phyloP scores from a whole-genome alignment of 2,113 vertebrate genomes.

The Gasterosteus nipponicus region DNA sequence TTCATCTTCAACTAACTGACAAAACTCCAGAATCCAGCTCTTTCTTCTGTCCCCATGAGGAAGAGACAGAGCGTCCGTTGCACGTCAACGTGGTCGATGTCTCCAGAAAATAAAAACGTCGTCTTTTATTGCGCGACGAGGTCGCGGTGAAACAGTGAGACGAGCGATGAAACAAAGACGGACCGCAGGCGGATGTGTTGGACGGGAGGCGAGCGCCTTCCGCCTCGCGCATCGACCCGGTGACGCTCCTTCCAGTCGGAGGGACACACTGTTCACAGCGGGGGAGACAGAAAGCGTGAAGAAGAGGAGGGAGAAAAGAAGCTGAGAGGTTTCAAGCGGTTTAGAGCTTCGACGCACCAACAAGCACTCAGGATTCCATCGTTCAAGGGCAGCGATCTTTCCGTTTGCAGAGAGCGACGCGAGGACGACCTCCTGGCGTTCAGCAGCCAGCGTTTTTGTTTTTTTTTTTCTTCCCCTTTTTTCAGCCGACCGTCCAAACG shows the following conservation, averaged over 20 bases:
- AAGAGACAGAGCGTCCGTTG: neutral
- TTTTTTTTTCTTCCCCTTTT: neutral
- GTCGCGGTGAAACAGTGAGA: constrained; percentile 25
- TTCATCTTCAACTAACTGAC: neutral
- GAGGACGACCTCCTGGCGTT: neutral
- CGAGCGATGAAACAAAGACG: neutral
- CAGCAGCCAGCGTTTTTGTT: too few relatives aligned
- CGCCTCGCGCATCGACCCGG: constrained; percentile 20
- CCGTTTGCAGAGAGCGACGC: constrained; percentile 16
- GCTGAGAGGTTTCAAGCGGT: constrained; percentile 22
- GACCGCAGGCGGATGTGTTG: constrained; percentile 9
- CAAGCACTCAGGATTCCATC: constrained; percentile 13
- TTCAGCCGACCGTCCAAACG: neutral
- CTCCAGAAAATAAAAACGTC: too few relatives aligned
- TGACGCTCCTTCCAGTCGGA: constrained; percentile 33
- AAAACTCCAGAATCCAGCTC: neutral
- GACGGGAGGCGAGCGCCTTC: neutral
- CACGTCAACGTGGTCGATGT: neutral
- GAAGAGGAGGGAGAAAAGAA: neutral
- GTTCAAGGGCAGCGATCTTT: constrained; percentile 40
- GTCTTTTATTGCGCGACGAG: constrained; percentile 48
- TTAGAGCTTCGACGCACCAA: constrained; percentile 11
- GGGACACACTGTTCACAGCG: constrained; percentile 17
- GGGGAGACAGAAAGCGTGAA: constrained; percentile 34
- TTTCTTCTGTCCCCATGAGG: too few relatives aligned